Evolutionary conservation across 2,888 invertebrate genomes (phyloP).

Genomic region (Cepaea hortensis): DNA sequence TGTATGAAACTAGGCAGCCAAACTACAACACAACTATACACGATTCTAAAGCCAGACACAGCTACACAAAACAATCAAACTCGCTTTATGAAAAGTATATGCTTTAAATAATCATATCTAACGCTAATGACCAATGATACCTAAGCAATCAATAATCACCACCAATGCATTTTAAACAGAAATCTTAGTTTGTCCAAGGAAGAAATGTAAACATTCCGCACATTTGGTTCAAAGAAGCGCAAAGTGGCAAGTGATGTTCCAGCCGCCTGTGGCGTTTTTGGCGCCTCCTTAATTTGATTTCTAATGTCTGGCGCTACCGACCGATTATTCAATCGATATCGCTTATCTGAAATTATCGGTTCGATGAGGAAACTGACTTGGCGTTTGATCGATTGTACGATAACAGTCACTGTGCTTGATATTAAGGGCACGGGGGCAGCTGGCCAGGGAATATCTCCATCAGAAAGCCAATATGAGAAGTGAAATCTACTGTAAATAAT

Average conservation of each 20-base stretch:
- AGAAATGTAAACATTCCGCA: neutral
- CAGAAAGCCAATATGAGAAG: no score
- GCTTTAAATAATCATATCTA: no score
- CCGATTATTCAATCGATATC: conserved; percentile 30
- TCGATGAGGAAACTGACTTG: conserved; percentile 24
- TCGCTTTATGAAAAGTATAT: no score
- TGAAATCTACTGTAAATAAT: no score
- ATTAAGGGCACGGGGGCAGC: neutral
- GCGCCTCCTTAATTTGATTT: conserved; percentile 33
- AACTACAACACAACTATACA: no score
- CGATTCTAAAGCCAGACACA: no score
- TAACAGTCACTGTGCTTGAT: neutral
- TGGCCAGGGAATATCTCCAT: neutral
- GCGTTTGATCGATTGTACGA: conserved; percentile 21
- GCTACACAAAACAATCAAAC: no score
- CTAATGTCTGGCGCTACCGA: neutral
- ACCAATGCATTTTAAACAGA: no score
- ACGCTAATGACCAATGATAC: no score
- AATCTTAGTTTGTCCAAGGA: no score
- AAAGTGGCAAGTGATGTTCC: conserved; percentile 35
- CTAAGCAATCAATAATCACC: no score
- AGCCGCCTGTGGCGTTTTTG: conserved; percentile 26
- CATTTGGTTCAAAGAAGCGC: conserved; percentile 12
- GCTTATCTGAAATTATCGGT: conserved; percentile 33
- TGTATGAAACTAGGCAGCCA: no score